phyloP scores from a whole-genome alignment of 1,140 invertebrate genomes.

The Nomia melanderi region DNA sequence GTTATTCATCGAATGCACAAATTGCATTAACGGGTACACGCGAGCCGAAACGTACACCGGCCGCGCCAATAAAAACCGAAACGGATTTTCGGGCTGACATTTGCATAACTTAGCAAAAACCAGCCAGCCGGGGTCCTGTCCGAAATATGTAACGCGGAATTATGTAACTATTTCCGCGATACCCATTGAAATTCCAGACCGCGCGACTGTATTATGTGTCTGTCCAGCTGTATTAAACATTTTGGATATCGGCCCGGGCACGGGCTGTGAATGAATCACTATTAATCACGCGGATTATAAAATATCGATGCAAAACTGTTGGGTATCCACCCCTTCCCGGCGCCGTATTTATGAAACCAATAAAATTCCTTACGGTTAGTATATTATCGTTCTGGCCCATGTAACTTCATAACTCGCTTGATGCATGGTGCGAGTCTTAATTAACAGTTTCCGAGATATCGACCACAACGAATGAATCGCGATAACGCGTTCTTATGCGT shows the following conservation, averaged over 20 bases:
- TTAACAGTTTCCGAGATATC: not conserved
- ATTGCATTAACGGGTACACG: conserved; percentile 8
- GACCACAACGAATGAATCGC: not conserved
- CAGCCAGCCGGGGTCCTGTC: not conserved
- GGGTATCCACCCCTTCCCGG: not conserved
- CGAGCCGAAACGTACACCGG: not conserved
- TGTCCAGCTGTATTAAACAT: conserved; percentile 32
- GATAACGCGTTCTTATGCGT: too few species aligned
- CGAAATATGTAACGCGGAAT: not conserved
- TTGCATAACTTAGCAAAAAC: conserved; percentile 27
- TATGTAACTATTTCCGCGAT: conserved; percentile 15
- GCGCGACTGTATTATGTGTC: conserved; percentile 33
- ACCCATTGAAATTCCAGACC: conserved; percentile 1
- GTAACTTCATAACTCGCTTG: conserved; percentile 27
- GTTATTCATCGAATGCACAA: not conserved
- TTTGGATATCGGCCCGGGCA: not conserved
- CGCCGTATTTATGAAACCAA: conserved; percentile 44
- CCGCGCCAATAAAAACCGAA: not conserved
- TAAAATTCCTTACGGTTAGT: conserved; percentile 36
- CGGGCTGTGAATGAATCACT: conserved; percentile 24
- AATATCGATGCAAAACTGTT: conserved; percentile 49
- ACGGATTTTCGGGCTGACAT: not conserved
- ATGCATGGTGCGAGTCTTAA: conserved; percentile 8
- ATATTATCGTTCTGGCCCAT: conserved; percentile 38
- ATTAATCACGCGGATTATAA: conserved; percentile 39